Base-by-base conservation (phyloP, 1,140 invertebrate genomes). In the Bombus haemorrhoidalis region DNA sequence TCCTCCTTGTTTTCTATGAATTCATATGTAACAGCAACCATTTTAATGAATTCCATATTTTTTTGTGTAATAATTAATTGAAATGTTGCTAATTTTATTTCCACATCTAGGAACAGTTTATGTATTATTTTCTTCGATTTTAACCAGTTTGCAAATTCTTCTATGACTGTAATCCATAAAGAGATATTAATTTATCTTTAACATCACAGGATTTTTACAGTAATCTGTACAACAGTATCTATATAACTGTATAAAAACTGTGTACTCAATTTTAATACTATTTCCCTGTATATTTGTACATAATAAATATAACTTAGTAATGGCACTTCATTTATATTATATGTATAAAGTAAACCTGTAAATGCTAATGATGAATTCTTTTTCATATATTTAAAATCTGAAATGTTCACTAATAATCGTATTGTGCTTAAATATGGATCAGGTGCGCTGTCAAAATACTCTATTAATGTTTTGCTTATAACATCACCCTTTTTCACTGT, bases 51-150 rank as follows among this genome's bases (percentile, higher is more conserved):
- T 3, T 81, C n/a, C 68, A 89, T 92, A 81, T 96, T 94, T 59
- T 95, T 96, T 76, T 97, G 96, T 69, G 94, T 95, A 62, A 93
- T 95, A 1, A 96, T 92, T 86, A 97, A 94, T 90, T 95, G 95
- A 93, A 97, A 97, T 39, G 96, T 96, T 83, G 96, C 96, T 88
- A 96, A 90, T 92, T 97, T 96, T 15, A 96, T 90, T 73, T 96
- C 95, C 18, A 92, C 86, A 34, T 93, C 95, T 69, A 96, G 92
- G 83, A 93, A 93, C 77, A 94, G 91, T 88, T 90, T 91, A 88
- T 92, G 94, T 34, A 72, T 88, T 80, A 91, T 87, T 91, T 91
- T 93, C 57, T 90, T 92, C 43, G 88, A 88, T 77, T 92, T 80
- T 43, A 95, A 92, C 95, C 95, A 96, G 66, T 93, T 95, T 89